phyloP scores from a whole-genome alignment of 2,888 invertebrate species.

The Trypoxylon attenuatum region DNA sequence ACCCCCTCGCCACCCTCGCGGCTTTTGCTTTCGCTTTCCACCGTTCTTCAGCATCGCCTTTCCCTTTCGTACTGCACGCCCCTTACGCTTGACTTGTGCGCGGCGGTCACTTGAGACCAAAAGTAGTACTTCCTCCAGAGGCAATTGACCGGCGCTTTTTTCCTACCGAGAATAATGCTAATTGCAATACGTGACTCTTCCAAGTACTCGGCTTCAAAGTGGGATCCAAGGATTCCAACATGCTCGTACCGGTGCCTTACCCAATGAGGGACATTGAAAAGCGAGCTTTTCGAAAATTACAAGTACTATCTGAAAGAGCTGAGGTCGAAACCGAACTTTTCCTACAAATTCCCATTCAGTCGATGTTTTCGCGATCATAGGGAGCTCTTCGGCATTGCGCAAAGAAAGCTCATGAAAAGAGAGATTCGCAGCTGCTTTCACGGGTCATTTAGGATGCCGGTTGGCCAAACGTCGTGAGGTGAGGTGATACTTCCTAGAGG shows the following conservation, averaged over 20 bases:
- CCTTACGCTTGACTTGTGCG: background rate
- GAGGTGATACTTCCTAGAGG: slow-evolving; percentile 42
- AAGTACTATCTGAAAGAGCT: too few species aligned
- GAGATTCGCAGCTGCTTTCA: slow-evolving; percentile 59
- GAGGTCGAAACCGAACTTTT: background rate
- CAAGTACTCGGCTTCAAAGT: too few species aligned
- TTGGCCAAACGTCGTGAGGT: slow-evolving; percentile 33
- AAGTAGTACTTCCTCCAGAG: background rate
- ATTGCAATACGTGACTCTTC: too few species aligned
- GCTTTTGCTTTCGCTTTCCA: background rate
- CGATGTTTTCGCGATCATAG: background rate
- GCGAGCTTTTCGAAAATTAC: background rate
- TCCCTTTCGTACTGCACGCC: background rate
- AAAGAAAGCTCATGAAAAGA: slow-evolving; percentile 29
- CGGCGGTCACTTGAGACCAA: background rate
- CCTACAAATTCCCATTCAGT: background rate
- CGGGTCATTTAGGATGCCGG: slow-evolving; percentile 57
- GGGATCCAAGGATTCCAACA: too few species aligned
- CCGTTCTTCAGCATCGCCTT: background rate
- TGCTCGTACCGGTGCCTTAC: too few species aligned
- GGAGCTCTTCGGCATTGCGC: background rate
- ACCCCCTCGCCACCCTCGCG: background rate
- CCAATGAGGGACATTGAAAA: too few species aligned
- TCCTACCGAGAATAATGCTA: too few species aligned
- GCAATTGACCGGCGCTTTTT: background rate